Conservation (phyloP, 1,140 invertebrate genomes). For the Thalassaphorura encarpata region DNA sequence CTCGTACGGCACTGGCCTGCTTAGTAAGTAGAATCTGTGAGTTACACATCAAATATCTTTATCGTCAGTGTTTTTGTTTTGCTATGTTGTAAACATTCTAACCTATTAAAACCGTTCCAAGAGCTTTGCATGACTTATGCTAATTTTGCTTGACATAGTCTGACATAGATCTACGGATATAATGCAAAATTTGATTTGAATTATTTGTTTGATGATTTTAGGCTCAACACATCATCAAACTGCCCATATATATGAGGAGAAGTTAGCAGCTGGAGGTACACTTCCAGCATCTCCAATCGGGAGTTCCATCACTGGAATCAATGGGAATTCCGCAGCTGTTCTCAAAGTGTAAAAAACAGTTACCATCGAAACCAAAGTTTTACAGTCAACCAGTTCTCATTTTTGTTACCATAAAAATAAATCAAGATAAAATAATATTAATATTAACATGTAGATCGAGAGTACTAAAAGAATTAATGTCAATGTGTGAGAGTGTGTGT, state of each 20-base stretch:
- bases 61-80: too few relatives aligned
- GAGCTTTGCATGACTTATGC: too few relatives aligned
- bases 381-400: not conserved
- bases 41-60: not conserved
- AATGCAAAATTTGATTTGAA: too few relatives aligned
- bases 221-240: conserved; percentile 5
- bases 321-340: conserved; percentile 4
- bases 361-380: conserved; percentile 13
- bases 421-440: not conserved
- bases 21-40: conserved; percentile 17
- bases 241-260: conserved; percentile 1
- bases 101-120: too few relatives aligned
- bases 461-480: not conserved
- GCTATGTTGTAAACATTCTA: too few relatives aligned
- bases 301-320: conserved; percentile 4
- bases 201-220: not conserved
- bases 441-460: not conserved
- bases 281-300: conserved; percentile 5
- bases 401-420: not conserved
- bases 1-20: conserved; percentile 26
- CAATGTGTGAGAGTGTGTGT: not conserved
- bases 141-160: too few relatives aligned
- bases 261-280: not conserved
- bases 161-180: too few relatives aligned
- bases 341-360: conserved; percentile 7